Evolutionary conservation across 2,888 invertebrate genomes (phyloP).

Genomic region (Drosophila gaucha): DNA sequence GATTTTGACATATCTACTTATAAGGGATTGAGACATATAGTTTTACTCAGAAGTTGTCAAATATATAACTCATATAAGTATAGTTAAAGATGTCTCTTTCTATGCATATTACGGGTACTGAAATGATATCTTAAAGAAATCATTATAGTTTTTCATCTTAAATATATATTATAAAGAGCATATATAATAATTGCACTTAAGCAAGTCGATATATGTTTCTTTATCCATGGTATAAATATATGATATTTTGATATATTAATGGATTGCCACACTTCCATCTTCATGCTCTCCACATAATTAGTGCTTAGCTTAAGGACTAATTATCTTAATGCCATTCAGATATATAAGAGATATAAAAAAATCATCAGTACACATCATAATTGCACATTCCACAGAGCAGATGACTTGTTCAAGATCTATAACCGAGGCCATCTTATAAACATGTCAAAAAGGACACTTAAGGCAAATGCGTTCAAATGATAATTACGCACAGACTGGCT

Average conservation of each 20-base stretch:
- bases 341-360: slow-evolving; percentile 9
- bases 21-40: no score
- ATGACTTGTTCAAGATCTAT: slow-evolving; percentile 17
- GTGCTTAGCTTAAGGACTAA: not conserved
- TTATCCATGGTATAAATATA: no score
- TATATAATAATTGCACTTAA: no score
- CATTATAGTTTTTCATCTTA: no score
- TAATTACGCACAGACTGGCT: slow-evolving; percentile 62
- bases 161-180: no score
- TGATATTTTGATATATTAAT: not conserved
- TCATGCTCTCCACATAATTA: not conserved
- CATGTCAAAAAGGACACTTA: slow-evolving; percentile 81
- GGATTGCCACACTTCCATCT: not conserved
- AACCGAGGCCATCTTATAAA: slow-evolving; percentile 70
- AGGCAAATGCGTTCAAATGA: slow-evolving; percentile 77
- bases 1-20: no score
- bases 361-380: slow-evolving; percentile 35
- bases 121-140: no score
- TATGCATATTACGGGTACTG: no score
- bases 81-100: no score
- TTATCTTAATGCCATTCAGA: not conserved
- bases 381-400: slow-evolving; percentile 5
- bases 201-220: no score
- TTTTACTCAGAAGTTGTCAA: no score
- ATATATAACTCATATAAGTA: no score